A percentile compares a stretch with the other conserved stretches of the same genome.
Conservation (phyloP, 2,888 invertebrate genomes). For the Zhuqinia jingwanae region DNA sequence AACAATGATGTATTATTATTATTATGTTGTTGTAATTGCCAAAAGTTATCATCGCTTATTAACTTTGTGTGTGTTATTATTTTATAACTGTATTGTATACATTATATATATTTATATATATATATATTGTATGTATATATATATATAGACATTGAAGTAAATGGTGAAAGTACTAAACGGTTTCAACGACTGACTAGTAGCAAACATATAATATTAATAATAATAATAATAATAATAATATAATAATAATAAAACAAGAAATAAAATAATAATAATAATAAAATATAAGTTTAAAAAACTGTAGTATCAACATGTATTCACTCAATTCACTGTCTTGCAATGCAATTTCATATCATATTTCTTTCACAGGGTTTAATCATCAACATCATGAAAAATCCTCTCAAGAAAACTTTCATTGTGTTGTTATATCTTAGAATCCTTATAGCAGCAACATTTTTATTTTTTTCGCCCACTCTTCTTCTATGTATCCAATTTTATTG, state of each 20-base stretch:
- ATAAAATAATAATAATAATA: constrained; percentile 62
- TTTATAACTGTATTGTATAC: too few species aligned
- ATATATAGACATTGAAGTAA: constrained; percentile 60
- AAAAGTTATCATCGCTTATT: constrained; percentile 36
- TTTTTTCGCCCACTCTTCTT: background rate
- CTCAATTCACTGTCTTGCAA: too few species aligned
- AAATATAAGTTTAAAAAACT: constrained; percentile 64
- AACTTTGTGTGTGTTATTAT: constrained; percentile 14
- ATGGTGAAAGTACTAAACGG: constrained; percentile 72
- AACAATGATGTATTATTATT: background rate
- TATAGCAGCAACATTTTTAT: background rate
- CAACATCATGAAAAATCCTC: constrained; percentile 2
- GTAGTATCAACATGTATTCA: constrained; percentile 59
- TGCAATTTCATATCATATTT: background rate
- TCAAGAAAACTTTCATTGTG: constrained; percentile 5
- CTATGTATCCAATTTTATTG: too few species aligned
- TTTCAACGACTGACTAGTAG: constrained; percentile 73
- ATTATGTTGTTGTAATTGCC: constrained; percentile 18
- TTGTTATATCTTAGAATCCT: background rate
- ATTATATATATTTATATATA: background rate
- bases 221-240: constrained; percentile 62
- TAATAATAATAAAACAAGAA: constrained; percentile 67
- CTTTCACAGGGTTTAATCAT: constrained; percentile 65
- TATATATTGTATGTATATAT: background rate
- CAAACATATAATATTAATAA: constrained; percentile 67